phyloP scores from a whole-genome alignment of 2,888 invertebrate genomes.

The Nomada flava region DNA sequence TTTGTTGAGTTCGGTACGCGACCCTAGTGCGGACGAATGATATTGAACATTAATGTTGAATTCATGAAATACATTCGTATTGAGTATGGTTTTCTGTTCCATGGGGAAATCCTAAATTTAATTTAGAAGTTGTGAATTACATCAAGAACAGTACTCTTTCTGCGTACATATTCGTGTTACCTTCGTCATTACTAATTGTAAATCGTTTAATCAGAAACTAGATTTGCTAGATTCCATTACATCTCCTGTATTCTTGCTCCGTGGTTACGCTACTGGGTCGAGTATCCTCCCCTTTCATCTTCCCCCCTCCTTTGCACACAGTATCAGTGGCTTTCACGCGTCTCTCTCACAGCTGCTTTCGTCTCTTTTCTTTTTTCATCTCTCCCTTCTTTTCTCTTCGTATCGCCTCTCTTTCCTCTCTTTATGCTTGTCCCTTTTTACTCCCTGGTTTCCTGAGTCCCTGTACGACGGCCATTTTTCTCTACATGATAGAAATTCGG shows the following conservation, averaged over 20 bases:
- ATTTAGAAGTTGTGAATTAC: background rate
- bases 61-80: background rate
- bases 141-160: background rate
- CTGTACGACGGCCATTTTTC: constrained; percentile 54
- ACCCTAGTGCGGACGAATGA: background rate
- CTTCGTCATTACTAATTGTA: constrained; percentile 22
- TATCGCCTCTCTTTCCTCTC: constrained; percentile 36
- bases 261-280: constrained; percentile 65
- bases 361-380: constrained; percentile 34
- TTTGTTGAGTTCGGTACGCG: background rate
- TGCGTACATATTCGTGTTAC: constrained; percentile 16
- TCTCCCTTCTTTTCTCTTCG: constrained; percentile 17
- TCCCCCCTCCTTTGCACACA: constrained; percentile 34
- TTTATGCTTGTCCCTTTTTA: constrained; percentile 27
- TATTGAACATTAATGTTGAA: background rate
- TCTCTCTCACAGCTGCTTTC: constrained; percentile 47
- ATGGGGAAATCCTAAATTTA: background rate
- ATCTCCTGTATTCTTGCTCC: constrained; percentile 29
- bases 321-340: constrained; percentile 64
- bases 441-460: constrained; percentile 21
- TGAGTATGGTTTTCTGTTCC: background rate
- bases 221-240: constrained; percentile 47
- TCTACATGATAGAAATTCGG: constrained; percentile 61
- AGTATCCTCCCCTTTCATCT: constrained; percentile 60
- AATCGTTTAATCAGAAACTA: constrained; percentile 38